These are phyloP conservation scores for Typhlomys cinereus DNA, from an alignment of 2,113 vertebrate species.

Conservation along the genomic window DNA sequence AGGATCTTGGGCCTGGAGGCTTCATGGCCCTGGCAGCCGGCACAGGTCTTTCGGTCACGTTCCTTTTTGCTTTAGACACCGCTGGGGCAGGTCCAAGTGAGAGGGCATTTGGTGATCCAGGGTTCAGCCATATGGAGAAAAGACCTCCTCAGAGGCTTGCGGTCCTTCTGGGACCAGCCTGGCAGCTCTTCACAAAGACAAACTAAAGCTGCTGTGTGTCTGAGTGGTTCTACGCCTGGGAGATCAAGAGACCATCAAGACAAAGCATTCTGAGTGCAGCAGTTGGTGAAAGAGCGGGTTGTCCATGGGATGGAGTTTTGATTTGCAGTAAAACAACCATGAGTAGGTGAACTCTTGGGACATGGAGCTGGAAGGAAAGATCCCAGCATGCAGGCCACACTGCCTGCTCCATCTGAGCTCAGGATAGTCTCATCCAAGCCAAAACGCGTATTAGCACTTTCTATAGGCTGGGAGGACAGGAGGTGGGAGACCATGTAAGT, in stretches of 20 bases:
- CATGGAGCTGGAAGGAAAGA: neutral
- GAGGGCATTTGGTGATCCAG: neutral
- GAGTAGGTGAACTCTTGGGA: neutral
- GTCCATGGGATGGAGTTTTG: too few relatives aligned
- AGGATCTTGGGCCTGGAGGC: neutral
- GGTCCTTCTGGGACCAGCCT: neutral
- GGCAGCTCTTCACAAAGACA: neutral
- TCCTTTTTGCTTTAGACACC: neutral
- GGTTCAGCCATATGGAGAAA: rapidly evolving
- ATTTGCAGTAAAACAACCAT: neutral
- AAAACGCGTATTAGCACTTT: neutral
- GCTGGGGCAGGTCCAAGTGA: neutral
- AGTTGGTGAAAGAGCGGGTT: rapidly evolving
- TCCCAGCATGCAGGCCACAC: neutral
- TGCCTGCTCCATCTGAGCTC: rapidly evolving
- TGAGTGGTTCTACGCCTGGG: too few relatives aligned
- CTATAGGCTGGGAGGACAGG: too few relatives aligned
- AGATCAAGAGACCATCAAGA: too few relatives aligned
- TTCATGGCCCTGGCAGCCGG: rapidly evolving
- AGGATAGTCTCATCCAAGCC: neutral
- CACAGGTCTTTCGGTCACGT: too few relatives aligned
- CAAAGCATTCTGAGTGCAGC: neutral
- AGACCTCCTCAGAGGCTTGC: neutral
- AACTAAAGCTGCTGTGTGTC: rapidly evolving
- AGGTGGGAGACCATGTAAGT: neutral